Conservation (phyloP, 2,113 vertebrate genomes). For the Bagarius yarrelli region DNA sequence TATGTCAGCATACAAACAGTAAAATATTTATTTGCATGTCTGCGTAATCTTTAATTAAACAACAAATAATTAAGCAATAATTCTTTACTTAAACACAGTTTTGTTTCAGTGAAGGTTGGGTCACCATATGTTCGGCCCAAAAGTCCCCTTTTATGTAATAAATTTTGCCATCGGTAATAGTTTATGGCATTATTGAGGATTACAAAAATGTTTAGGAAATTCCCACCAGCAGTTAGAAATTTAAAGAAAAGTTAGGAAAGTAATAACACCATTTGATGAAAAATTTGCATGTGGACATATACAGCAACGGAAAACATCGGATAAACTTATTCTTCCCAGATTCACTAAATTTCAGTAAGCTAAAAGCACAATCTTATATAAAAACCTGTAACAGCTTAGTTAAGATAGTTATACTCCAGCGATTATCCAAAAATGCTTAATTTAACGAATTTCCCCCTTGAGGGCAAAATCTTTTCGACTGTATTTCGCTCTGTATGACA, state of each 20-base stretch:
- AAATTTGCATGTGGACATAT: not conserved
- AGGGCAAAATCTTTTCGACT: conserved; percentile 67
- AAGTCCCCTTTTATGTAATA: too few relatives aligned
- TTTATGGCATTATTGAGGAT: too few relatives aligned
- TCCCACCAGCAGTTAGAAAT: not conserved
- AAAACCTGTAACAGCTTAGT: not conserved
- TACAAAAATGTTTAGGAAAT: not conserved
- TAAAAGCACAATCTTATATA: not conserved
- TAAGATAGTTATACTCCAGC: conserved; percentile 44
- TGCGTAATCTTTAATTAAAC: too few relatives aligned
- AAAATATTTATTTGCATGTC: too few relatives aligned
- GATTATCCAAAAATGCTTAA: conserved; percentile 51
- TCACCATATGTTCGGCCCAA: too few relatives aligned
- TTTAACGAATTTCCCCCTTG: conserved; percentile 62
- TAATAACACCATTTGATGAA: not conserved
- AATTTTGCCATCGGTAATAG: too few relatives aligned
- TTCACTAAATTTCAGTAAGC: not conserved
- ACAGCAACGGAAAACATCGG: not conserved
- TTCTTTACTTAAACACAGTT: too few relatives aligned
- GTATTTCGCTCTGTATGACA: conserved; percentile 50
- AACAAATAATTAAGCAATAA: too few relatives aligned
- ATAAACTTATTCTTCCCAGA: not conserved
- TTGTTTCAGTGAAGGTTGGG: too few relatives aligned
- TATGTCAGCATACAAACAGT: too few relatives aligned
- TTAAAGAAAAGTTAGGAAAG: not conserved